These are phyloP conservation scores for Hydriomena furcata DNA, from an alignment of 2,888 invertebrate genomes.

Conservation along the genomic window DNA sequence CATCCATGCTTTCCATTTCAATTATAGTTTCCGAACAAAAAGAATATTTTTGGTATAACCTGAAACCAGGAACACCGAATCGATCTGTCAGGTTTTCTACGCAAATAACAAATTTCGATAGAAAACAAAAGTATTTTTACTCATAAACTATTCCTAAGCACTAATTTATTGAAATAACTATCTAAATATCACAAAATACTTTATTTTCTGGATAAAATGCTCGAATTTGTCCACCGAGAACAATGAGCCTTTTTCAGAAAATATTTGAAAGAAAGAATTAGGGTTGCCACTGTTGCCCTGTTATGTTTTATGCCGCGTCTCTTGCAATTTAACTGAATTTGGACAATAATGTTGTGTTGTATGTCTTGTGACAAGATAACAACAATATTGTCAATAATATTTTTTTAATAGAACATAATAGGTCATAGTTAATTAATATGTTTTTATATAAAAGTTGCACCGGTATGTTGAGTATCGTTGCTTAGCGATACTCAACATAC, in stretches of 20 bases:
- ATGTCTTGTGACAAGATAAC: too few species aligned
- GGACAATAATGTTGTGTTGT: too few species aligned
- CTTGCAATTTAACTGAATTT: too few species aligned
- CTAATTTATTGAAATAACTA: constrained; percentile 36
- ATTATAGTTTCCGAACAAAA: constrained; percentile 48
- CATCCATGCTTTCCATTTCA: constrained; percentile 81
- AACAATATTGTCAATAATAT: too few species aligned
- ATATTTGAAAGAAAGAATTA: constrained; percentile 50
- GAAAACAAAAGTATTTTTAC: constrained; percentile 9
- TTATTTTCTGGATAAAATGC: constrained; percentile 48
- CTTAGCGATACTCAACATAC: too few species aligned
- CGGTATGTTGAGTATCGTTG: too few species aligned
- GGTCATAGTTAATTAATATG: too few species aligned
- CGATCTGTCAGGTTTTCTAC: constrained; percentile 61
- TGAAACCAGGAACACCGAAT: constrained; percentile 69
- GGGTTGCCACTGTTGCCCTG: constrained; percentile 44
- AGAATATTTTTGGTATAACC: constrained; percentile 65
- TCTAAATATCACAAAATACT: constrained; percentile 48
- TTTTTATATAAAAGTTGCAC: too few species aligned
- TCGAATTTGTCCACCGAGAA: constrained; percentile 48
- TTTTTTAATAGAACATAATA: too few species aligned
- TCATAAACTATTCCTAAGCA: constrained; percentile 18
- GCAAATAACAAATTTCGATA: constrained; percentile 27
- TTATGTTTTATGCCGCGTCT: too few species aligned
- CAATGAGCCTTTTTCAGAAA: constrained; percentile 57